Evolutionary conservation across 2,888 invertebrate genomes (phyloP), one percentile per base, ranked within the genome.

Genomic region (Tethea ocularis): DNA sequence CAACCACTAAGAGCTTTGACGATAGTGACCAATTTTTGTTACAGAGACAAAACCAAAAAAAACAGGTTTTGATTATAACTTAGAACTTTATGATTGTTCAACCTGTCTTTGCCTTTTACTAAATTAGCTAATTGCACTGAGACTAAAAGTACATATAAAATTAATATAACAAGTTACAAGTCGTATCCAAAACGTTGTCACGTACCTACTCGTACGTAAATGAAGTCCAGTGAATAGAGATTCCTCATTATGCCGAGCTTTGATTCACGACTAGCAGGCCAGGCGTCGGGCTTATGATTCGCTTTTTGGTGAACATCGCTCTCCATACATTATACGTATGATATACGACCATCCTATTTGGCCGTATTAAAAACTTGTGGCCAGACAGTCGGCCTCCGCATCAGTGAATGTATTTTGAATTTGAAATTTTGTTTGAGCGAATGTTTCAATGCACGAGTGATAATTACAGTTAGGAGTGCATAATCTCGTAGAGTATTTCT

Each of bases 311-410:
- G 77, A 77, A 80, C 78, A 75, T 76, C 69, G 67, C 68, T 69
- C 75, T 73, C 69, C 63, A 61, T 80, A 77, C 78, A 78, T 80
- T 79, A 81, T 68, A 72, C 71, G 58, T 68, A 75, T 71, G 69
- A 73, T 68, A 69, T 68, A 78, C 73, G 73, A 72, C 85, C 83
- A 81, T 80, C 82, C 89, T 89, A 90, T 90, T 91, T 88, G 83
- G 86, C 75, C 80, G 84, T 89, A 91, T 91, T 91, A 91, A 91
- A 91, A 91, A 88, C 82, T 85, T 91, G 92, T 87, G 91, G 91
- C 88, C 85, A 89, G 91, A 85, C 88, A 67, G 76, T 72, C 71
- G 69, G 59, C 66, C 69, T 61, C 46, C 80, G 81, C 83, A 74
- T 80, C 78, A 76, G 73, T 79, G 75, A 71, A 67, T 75, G 83